Evolutionary conservation across 2,113 vertebrate genomes (phyloP).

Genomic region (Mionectes macconnelli): DNA sequence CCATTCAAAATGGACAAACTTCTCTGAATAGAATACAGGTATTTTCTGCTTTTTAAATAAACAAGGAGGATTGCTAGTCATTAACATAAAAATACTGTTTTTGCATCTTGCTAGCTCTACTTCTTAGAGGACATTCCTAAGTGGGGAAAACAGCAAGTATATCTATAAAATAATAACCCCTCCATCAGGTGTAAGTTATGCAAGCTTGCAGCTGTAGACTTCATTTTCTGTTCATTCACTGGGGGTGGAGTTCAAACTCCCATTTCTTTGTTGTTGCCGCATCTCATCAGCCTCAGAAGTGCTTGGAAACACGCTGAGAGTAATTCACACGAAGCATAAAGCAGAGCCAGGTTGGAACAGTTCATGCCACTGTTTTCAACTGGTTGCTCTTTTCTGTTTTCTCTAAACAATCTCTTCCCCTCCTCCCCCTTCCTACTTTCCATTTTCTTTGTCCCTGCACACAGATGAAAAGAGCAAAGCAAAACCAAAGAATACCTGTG

Average conservation of each 20-base stretch:
- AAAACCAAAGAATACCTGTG: neutral
- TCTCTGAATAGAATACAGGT: neutral
- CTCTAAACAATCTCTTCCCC: neutral
- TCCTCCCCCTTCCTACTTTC: neutral
- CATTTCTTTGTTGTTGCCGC: neutral
- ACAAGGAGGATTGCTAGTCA: neutral
- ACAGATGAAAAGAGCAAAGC: neutral
- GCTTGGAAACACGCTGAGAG: neutral
- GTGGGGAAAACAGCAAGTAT: neutral
- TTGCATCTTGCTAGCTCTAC: neutral
- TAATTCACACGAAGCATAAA: neutral
- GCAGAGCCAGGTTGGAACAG: neutral
- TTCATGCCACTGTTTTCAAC: neutral
- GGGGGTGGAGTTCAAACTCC: neutral
- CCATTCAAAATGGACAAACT: neutral
- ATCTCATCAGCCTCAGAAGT: neutral
- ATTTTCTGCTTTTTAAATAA: neutral
- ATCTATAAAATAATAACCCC: neutral
- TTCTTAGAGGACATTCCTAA: neutral
- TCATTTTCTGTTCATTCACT: neutral
- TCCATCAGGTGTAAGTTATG: neutral
- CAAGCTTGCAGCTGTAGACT: neutral
- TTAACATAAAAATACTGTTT: neutral
- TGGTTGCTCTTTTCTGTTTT: neutral
- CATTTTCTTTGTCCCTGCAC: neutral